Evolutionary conservation across 2,113 vertebrate species (phyloP).

Genomic region (Carollia perspicillata): DNA sequence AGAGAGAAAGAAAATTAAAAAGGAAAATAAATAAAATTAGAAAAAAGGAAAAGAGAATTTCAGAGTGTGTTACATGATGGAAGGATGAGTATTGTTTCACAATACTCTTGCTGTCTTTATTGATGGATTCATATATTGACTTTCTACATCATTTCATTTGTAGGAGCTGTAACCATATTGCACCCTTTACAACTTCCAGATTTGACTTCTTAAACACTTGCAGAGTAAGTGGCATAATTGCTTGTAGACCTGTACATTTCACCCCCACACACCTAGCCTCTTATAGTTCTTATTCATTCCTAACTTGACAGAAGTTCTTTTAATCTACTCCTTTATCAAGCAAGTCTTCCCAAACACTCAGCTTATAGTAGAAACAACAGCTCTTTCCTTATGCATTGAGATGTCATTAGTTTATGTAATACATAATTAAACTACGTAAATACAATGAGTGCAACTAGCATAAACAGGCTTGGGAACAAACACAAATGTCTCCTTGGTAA

Average conservation of each 20-base stretch:
- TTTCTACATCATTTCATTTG: background rate
- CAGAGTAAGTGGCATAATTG: background rate
- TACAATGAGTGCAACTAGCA: background rate
- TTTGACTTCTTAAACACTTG: background rate
- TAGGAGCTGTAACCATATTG: background rate
- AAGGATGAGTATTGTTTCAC: background rate
- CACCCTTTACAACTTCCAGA: background rate
- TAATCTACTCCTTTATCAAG: background rate
- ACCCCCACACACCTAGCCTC: background rate
- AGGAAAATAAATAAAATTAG: no score
- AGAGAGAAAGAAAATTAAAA: no score
- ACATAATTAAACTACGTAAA: constrained; percentile 59
- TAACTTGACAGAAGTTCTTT: constrained; percentile 2
- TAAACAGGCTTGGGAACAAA: constrained; percentile 54
- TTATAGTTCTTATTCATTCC: background rate
- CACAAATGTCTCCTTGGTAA: background rate
- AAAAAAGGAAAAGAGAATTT: background rate
- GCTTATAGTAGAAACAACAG: background rate
- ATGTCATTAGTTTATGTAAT: constrained; percentile 37
- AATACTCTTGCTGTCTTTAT: background rate
- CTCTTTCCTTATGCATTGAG: constrained; percentile 37
- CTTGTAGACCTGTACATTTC: background rate
- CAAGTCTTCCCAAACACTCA: constrained; percentile 13
- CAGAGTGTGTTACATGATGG: background rate
- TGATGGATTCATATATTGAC: background rate